Conservation (phyloP, 1,140 invertebrate genomes). For the Lethocerus indicus region DNA sequence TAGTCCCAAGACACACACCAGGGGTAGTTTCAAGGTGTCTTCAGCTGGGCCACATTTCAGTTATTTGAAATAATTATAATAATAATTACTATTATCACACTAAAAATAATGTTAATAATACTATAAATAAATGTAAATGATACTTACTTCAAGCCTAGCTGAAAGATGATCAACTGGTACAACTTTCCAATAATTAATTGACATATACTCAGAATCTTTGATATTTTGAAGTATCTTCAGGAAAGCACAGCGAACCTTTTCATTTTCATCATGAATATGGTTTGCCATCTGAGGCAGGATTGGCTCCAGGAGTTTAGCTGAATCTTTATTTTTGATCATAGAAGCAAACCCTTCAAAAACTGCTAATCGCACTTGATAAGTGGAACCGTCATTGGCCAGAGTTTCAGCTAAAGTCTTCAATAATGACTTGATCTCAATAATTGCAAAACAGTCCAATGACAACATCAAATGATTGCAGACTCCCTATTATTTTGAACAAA, state of each 20-base stretch:
- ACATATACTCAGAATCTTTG: constrained; percentile 5
- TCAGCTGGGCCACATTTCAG: no score
- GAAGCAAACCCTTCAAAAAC: constrained; percentile 14
- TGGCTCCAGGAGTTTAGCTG: constrained; percentile 5
- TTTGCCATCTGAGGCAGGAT: constrained; percentile 12
- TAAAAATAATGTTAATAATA: no score
- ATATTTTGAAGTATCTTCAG: constrained; percentile 15
- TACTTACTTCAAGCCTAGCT: constrained; percentile 15
- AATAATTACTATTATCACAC: no score
- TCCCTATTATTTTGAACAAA: constrained; percentile 13
- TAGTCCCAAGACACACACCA: no score
- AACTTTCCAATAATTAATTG: constrained; percentile 14
- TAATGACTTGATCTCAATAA: constrained; percentile 11
- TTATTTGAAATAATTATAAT: no score
- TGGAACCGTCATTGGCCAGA: constrained; percentile 14
- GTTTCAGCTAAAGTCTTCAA: constrained; percentile 11
- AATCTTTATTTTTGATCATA: constrained; percentile 10
- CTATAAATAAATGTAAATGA: no score
- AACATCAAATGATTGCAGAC: constrained; percentile 8
- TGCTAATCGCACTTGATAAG: constrained; percentile 10
- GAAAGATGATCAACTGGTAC: constrained; percentile 14
- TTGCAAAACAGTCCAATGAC: constrained; percentile 12
- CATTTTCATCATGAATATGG: constrained; percentile 17
- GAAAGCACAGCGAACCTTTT: constrained; percentile 17
- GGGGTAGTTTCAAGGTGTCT: no score